These are phyloP conservation scores for Perca flavescens DNA, from an alignment of 2,113 vertebrate genomes.

Conservation along the genomic window DNA sequence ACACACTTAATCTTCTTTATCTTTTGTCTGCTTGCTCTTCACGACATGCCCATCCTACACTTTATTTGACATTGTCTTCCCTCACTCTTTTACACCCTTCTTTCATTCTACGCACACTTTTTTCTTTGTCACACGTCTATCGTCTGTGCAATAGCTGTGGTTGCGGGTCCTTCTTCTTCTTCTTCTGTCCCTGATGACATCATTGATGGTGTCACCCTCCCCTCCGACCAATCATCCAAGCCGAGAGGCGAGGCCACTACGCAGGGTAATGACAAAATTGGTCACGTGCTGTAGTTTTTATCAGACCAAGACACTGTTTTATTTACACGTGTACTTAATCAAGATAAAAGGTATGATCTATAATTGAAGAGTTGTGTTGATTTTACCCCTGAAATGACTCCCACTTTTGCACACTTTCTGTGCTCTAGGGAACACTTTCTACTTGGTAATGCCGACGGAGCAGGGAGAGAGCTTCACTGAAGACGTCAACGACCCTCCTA, in stretches of 20 bases:
- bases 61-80: not conserved
- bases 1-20: constrained; percentile 27
- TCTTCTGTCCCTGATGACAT: constrained; percentile 83
- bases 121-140: constrained; percentile 59
- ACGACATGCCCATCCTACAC: not conserved
- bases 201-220: constrained; percentile 78
- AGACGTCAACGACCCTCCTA: constrained; percentile 59
- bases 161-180: constrained; percentile 82
- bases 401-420: not conserved
- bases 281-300: constrained; percentile 14
- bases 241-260: constrained; percentile 69
- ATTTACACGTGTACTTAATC: not conserved
- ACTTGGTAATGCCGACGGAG: constrained; percentile 80
- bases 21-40: constrained; percentile 32
- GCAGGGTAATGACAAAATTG: constrained; percentile 63
- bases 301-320: not conserved
- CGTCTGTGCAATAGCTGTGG: constrained; percentile 81
- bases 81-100: constrained; percentile 21
- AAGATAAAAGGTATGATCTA: not conserved
- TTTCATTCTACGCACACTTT: constrained; percentile 15
- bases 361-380: not conserved
- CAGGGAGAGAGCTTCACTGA: constrained; percentile 79
- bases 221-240: constrained; percentile 76
- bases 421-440: constrained; percentile 83
- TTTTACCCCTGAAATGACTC: not conserved